These are phyloP conservation scores for Trissolcus brochymenae DNA, from an alignment of 2,888 invertebrate species.

Conservation along the genomic window DNA sequence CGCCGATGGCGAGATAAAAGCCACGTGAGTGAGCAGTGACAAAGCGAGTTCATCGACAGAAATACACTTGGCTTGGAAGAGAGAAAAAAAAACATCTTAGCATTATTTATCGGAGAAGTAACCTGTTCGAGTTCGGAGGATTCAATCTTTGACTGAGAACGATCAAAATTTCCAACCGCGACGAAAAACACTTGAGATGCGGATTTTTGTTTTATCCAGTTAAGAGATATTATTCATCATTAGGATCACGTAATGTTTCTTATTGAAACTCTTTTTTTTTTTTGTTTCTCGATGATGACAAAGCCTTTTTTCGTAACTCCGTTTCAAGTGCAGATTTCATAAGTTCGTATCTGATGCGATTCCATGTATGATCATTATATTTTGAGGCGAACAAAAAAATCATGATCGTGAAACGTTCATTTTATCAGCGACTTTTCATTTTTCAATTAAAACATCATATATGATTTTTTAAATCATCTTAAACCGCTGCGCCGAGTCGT, in stretches of 20 bases:
- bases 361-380: too few species aligned
- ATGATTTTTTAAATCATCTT: too few species aligned
- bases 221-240: background rate
- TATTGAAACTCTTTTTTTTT: background rate
- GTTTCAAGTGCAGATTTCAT: constrained; percentile 22
- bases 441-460: too few species aligned
- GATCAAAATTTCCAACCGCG: constrained; percentile 20
- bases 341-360: constrained; percentile 7
- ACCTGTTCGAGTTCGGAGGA: constrained; percentile 42
- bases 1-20: constrained; percentile 54
- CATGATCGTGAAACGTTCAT: too few species aligned
- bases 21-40: constrained; percentile 60
- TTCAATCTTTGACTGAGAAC: constrained; percentile 26
- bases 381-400: too few species aligned
- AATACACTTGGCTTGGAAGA: constrained; percentile 58
- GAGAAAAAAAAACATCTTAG: constrained; percentile 35
- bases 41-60: constrained; percentile 66
- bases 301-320: too few species aligned
- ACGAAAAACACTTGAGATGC: background rate
- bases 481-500: too few species aligned
- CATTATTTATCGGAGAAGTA: constrained; percentile 37
- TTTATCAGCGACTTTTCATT: too few species aligned
- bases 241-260: background rate
- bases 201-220: background rate
- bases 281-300: too few species aligned